A percentile compares a stretch with the other conserved stretches of the same genome.
Evolutionary conservation across 2,113 vertebrate species (phyloP).

Genomic region (Sylvietta virens): DNA sequence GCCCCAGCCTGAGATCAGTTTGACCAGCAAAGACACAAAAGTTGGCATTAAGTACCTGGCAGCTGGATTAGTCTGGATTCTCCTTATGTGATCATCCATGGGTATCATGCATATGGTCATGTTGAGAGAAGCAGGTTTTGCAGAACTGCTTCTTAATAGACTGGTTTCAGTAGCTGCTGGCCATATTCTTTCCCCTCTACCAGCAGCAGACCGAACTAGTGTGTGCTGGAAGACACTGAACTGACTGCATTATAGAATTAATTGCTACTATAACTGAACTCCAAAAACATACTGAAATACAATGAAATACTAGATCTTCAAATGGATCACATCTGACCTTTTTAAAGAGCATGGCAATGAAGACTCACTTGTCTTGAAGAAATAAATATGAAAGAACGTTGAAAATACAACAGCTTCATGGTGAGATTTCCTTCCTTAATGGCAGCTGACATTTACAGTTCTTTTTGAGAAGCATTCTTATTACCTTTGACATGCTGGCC

Average conservation of each 20-base stretch:
- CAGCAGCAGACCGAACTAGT: not conserved
- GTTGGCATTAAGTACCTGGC: not conserved
- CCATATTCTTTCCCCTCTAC: not conserved
- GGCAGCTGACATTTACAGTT: not conserved
- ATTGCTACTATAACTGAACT: not conserved
- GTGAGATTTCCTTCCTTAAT: not conserved
- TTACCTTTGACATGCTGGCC: not conserved
- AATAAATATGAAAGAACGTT: not conserved
- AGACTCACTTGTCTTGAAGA: not conserved
- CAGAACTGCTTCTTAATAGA: not conserved
- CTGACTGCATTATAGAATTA: not conserved
- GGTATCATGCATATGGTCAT: fast-evolving
- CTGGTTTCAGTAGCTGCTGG: not conserved
- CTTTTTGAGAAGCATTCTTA: not conserved
- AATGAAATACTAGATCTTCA: not conserved
- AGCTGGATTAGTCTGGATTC: not conserved
- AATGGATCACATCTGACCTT: not conserved
- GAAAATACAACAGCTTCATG: not conserved
- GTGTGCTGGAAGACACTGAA: not conserved
- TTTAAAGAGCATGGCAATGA: not conserved
- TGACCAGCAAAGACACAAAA: not conserved
- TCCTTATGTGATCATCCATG: fast-evolving
- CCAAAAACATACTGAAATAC: not conserved
- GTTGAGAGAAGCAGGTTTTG: not conserved
- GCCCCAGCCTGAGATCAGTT: not conserved